These are phyloP conservation scores for Drosophila anceps DNA, from an alignment of 2,888 invertebrate genomes.

Conservation along the genomic window DNA sequence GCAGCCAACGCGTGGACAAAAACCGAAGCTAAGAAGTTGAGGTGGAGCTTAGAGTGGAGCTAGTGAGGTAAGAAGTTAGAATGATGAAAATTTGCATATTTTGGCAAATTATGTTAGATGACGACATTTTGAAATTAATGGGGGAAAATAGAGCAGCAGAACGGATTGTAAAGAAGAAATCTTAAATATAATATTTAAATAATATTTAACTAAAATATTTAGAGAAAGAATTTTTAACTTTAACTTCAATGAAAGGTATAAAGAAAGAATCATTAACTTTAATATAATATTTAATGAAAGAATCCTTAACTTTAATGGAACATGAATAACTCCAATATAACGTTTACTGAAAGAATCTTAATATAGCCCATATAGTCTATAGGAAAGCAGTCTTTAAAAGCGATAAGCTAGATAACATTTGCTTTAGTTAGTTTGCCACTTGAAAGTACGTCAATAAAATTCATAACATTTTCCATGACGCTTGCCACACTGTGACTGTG, in stretches of 20 bases:
- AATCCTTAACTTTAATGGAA: neutral
- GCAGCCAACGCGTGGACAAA: slow-evolving; percentile 68
- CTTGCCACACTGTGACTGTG: slow-evolving; percentile 32
- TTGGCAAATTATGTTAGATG: neutral
- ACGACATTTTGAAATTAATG: neutral
- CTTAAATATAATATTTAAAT: too few relatives aligned
- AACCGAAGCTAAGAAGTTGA: neutral
- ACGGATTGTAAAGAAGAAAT: neutral
- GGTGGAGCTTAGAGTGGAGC: neutral
- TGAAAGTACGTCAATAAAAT: neutral
- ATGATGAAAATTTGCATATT: neutral
- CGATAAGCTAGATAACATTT: neutral
- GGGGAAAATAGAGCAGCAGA: neutral
- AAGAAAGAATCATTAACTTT: neutral
- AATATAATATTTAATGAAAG: neutral
- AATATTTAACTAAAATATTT: neutral
- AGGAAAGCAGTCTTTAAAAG: neutral
- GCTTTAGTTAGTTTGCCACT: neutral
- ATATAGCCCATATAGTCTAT: neutral
- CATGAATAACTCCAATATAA: neutral
- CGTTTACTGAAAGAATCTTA: neutral
- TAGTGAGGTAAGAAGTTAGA: neutral
- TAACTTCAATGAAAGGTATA: too few relatives aligned
- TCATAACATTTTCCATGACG: neutral
- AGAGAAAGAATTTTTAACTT: neutral